phyloP scores from a whole-genome alignment of 2,797 vertebrate species.

The Danio kyathit region DNA sequence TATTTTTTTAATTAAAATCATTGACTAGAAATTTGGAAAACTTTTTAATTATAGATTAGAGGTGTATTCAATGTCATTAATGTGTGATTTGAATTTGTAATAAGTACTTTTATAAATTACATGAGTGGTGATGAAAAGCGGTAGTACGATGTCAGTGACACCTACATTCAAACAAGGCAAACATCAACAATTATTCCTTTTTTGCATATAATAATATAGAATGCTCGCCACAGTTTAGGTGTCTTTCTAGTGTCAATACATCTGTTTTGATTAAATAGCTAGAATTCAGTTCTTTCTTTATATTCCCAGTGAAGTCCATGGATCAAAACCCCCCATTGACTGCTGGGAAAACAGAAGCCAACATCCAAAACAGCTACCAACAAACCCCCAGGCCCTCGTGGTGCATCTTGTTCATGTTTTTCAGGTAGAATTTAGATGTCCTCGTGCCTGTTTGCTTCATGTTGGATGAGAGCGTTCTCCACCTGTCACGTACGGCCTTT shows the following conservation, averaged over 20 bases:
- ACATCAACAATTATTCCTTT: neutral
- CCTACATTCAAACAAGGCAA: neutral
- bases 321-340: conserved; percentile 60
- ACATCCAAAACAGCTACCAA: conserved; percentile 36
- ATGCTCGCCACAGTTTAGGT: neutral
- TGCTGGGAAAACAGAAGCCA: conserved; percentile 46
- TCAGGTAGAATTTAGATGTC: conserved; percentile 68
- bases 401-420: conserved; percentile 61
- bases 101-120: neutral
- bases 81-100: neutral
- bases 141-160: neutral
- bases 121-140: neutral
- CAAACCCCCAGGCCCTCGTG: conserved; percentile 22
- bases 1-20: neutral
- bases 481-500: conserved; percentile 69
- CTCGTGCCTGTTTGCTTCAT: conserved; percentile 59
- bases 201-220: neutral
- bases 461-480: conserved; percentile 58
- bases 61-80: neutral
- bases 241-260: neutral
- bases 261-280: conserved; percentile 7
- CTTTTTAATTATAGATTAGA: neutral
- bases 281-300: conserved; percentile 31
- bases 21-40: neutral
- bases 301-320: conserved; percentile 45